These are phyloP conservation scores for Gari tellinella DNA, from an alignment of 2,888 invertebrate genomes.

Conservation along the genomic window DNA sequence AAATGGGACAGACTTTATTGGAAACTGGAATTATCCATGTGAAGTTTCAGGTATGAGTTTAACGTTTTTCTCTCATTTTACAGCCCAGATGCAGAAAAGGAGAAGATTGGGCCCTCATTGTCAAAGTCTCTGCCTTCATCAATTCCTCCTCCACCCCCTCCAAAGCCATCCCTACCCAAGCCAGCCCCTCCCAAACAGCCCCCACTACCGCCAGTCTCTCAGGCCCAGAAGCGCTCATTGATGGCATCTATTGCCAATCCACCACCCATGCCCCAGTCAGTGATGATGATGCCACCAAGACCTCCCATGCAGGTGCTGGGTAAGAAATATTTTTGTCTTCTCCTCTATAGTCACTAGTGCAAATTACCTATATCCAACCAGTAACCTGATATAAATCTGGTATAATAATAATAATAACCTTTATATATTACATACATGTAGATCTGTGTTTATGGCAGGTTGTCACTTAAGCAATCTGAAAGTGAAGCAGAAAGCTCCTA, in stretches of 20 bases:
- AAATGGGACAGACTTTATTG: no score
- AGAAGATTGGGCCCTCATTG: slow-evolving; percentile 95
- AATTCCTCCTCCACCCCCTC: slow-evolving; percentile 65
- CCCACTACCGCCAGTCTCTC: slow-evolving; percentile 67
- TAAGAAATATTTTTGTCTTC: no score
- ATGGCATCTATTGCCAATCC: slow-evolving; percentile 69
- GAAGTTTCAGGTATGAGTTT: no score
- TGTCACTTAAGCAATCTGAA: no score
- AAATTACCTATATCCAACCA: no score
- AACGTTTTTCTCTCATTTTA: background rate
- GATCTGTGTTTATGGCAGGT: no score
- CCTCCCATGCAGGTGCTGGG: slow-evolving; percentile 75
- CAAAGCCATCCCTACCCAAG: slow-evolving; percentile 86
- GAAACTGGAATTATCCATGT: no score
- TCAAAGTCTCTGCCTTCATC: slow-evolving; percentile 46
- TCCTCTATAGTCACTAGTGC: no score
- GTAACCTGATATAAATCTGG: no score
- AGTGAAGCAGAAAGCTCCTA: no score
- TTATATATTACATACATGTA: no score
- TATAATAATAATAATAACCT: no score
- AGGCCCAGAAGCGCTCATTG: slow-evolving; percentile 75
- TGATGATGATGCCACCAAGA: slow-evolving; percentile 77
- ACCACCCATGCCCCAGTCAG: slow-evolving; percentile 66
- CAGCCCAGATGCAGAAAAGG: slow-evolving; percentile 96
- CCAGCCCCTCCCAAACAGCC: slow-evolving; percentile 63